Percentiles rank a stretch among this genome's conserved stretches.
Conservation (phyloP, 2,113 vertebrate genomes). For the Balaeniceps rex region DNA sequence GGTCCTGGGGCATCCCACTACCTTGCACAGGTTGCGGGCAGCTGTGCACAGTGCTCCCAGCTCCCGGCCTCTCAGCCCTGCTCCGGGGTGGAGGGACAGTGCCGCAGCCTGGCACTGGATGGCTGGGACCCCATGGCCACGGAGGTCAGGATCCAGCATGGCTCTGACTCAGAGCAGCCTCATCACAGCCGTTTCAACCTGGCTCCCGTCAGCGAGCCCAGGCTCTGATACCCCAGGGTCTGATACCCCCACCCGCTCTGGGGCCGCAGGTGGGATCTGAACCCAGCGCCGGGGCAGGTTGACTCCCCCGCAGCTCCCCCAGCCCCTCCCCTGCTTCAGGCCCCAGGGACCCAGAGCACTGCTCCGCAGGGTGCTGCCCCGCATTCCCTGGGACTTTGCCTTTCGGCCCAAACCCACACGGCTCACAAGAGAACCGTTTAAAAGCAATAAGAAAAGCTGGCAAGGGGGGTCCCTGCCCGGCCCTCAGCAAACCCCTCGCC, state of each 20-base stretch:
- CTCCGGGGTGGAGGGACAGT: accelerated
- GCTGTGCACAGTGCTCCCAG: neutral
- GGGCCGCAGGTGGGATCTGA: neutral
- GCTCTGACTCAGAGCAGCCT: neutral
- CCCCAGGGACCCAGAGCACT: neutral
- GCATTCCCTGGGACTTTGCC: neutral
- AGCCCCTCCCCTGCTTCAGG: neutral
- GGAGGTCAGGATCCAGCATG: accelerated
- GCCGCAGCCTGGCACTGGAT: neutral
- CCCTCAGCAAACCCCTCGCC: neutral
- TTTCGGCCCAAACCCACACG: neutral
- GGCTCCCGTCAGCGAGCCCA: accelerated
- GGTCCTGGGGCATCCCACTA: neutral
- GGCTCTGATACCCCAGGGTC: no score
- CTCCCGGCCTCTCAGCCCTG: neutral
- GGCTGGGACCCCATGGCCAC: accelerated
- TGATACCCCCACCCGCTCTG: accelerated
- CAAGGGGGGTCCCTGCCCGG: accelerated
- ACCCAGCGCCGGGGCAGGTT: accelerated
- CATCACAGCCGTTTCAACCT: neutral
- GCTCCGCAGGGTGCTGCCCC: accelerated
- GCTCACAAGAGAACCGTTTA: neutral
- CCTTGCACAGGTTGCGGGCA: neutral
- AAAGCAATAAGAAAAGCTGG: neutral
- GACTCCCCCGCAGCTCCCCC: neutral